These are phyloP conservation scores for Drosophila biarmipes DNA, from an alignment of 1,140 invertebrate genomes.

Conservation along the genomic window DNA sequence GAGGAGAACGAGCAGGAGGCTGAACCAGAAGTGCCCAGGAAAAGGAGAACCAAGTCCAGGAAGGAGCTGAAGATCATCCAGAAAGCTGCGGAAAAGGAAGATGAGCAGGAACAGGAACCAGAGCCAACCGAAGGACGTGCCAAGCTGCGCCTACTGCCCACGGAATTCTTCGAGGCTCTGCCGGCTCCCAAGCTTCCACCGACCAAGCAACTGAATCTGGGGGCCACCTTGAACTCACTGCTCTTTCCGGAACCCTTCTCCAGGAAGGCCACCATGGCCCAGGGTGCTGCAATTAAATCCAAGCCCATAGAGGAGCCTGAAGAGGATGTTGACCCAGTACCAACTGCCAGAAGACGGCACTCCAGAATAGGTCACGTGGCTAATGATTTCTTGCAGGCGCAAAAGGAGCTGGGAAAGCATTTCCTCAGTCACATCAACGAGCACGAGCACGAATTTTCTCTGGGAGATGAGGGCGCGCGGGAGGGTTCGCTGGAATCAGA, in stretches of 20 bases:
- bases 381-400: slow-evolving; percentile 66
- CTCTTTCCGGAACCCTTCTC: slow-evolving; percentile 76
- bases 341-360: slow-evolving; percentile 37
- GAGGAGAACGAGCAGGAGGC: slow-evolving; percentile 60
- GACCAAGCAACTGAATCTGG: slow-evolving; percentile 47
- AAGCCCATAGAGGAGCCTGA: slow-evolving; percentile 25
- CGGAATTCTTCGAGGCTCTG: slow-evolving; percentile 75
- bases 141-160: slow-evolving; percentile 52
- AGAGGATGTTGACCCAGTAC: slow-evolving; percentile 43
- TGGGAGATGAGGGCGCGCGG: slow-evolving; percentile 24
- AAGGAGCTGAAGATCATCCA: slow-evolving; percentile 60
- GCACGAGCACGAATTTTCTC: slow-evolving; percentile 51
- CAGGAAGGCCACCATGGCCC: slow-evolving; percentile 47
- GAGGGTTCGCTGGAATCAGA: slow-evolving; percentile 19
- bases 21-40: slow-evolving; percentile 39
- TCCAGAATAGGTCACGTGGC: slow-evolving; percentile 42
- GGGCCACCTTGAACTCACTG: slow-evolving; percentile 67
- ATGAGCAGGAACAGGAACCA: slow-evolving; percentile 36
- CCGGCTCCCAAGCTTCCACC: slow-evolving; percentile 38
- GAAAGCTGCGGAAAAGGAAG: slow-evolving; percentile 26
- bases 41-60: slow-evolving; percentile 13
- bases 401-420: slow-evolving; percentile 66
- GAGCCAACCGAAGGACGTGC: slow-evolving; percentile 21
- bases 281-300: slow-evolving; percentile 4
- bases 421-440: slow-evolving; percentile 68